Conservation (phyloP, 2,113 vertebrate species). For the Craseonycteris thonglongyai region DNA sequence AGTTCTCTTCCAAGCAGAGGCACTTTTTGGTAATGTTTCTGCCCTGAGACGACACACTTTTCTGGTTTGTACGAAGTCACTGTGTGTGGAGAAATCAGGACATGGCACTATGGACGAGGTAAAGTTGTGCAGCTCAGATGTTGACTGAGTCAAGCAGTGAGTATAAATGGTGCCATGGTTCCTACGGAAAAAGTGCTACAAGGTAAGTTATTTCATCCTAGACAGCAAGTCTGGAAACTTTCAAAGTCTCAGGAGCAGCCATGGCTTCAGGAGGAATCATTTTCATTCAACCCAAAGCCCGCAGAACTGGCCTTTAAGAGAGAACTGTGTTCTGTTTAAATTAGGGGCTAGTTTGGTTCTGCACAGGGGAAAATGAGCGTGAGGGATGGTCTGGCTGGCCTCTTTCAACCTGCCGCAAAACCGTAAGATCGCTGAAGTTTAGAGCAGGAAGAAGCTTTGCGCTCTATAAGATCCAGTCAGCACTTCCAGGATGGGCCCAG, state of each 20-base stretch:
- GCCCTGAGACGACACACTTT: background rate
- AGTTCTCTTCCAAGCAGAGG: background rate
- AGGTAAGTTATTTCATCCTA: background rate
- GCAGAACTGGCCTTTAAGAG: background rate
- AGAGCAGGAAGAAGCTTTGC: background rate
- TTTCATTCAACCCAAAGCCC: background rate
- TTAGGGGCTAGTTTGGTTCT: background rate
- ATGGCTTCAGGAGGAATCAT: background rate
- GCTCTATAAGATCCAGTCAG: background rate
- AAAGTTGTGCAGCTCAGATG: background rate
- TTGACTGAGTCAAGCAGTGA: background rate
- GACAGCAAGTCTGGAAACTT: background rate
- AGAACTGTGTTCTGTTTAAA: background rate
- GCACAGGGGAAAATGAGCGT: background rate
- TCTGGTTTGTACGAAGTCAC: background rate
- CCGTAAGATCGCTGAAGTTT: background rate
- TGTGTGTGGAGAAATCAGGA: background rate
- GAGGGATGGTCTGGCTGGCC: background rate
- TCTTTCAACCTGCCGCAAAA: background rate
- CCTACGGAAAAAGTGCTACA: background rate
- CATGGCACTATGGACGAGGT: accelerated
- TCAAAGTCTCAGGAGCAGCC: background rate
- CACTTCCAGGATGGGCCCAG: background rate
- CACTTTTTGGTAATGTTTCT: background rate
- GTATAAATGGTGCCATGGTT: background rate